Conservation (phyloP, 2,797 vertebrate genomes). For the Rhinichthys osculus region DNA sequence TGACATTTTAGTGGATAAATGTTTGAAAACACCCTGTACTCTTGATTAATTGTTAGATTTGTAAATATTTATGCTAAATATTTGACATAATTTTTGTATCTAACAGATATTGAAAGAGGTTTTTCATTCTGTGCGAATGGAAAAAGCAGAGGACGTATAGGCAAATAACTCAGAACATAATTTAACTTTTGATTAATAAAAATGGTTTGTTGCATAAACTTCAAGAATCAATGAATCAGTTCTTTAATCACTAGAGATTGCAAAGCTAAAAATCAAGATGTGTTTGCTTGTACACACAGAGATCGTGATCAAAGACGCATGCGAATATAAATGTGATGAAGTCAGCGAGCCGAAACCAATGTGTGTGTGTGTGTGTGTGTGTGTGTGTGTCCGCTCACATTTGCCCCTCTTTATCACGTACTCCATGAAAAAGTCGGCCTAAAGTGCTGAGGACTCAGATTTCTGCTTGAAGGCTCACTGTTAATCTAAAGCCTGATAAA, state of each 20-base stretch:
- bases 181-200: neutral
- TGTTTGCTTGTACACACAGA: neutral
- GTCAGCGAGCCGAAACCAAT: neutral
- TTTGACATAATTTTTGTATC: neutral
- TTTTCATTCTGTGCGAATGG: neutral
- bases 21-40: neutral
- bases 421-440: conserved; percentile 37
- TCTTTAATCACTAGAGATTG: neutral
- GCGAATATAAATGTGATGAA: conserved; percentile 6
- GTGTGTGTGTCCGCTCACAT: neutral
- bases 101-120: neutral
- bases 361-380: neutral
- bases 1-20: neutral
- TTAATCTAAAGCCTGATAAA: conserved; percentile 67
- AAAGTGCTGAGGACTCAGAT: conserved; percentile 66
- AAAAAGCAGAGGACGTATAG: neutral
- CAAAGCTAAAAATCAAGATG: neutral
- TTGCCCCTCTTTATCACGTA: conserved; percentile 30
- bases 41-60: neutral
- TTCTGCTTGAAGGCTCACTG: conserved; percentile 64
- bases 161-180: neutral
- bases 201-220: neutral
- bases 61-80: conserved; percentile 2
- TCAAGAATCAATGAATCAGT: neutral
- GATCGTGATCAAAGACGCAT: conserved; percentile 4